Percentiles rank a stretch among this genome's conserved stretches.
Conservation (phyloP, 2,888 invertebrate genomes). For the Dasypogon diadema region DNA sequence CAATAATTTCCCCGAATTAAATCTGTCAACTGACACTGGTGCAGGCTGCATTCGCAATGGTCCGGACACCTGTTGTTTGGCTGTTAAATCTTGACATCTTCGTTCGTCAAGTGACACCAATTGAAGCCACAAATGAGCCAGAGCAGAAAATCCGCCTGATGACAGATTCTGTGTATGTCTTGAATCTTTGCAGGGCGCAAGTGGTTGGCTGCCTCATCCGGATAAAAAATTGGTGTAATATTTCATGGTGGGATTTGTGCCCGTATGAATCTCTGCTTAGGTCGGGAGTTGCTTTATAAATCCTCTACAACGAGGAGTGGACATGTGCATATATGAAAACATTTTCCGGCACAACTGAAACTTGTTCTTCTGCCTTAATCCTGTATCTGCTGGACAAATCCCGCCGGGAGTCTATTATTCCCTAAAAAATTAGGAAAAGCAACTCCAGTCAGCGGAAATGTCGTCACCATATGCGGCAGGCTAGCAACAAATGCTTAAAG, state of each 20-base stretch:
- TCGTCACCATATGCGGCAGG: no score
- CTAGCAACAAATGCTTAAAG: no score
- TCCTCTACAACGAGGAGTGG: neutral
- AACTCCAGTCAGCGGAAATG: no score
- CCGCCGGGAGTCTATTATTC: no score
- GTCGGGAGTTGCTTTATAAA: slow-evolving; percentile 19
- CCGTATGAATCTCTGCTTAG: neutral
- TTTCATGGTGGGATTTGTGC: slow-evolving; percentile 6
- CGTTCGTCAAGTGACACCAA: slow-evolving; percentile 6
- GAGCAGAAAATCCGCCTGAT: slow-evolving; percentile 1
- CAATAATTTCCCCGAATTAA: slow-evolving; percentile 23
- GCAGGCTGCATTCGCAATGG: slow-evolving; percentile 5
- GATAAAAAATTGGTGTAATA: neutral
- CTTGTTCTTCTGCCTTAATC: no score
- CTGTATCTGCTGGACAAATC: no score
- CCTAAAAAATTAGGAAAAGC: no score
- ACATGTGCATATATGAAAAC: no score
- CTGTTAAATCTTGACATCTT: slow-evolving; percentile 30
- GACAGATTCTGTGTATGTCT: neutral
- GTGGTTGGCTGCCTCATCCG: slow-evolving; percentile 11
- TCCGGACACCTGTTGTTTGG: slow-evolving; percentile 22
- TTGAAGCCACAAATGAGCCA: slow-evolving; percentile 27
- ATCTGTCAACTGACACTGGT: slow-evolving; percentile 13
- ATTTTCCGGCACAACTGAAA: no score
- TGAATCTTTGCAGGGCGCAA: neutral